Percentiles rank a stretch among this genome's conserved stretches.
Evolutionary conservation across 1,140 invertebrate genomes (phyloP).

Genomic region (Popillia japonica): DNA sequence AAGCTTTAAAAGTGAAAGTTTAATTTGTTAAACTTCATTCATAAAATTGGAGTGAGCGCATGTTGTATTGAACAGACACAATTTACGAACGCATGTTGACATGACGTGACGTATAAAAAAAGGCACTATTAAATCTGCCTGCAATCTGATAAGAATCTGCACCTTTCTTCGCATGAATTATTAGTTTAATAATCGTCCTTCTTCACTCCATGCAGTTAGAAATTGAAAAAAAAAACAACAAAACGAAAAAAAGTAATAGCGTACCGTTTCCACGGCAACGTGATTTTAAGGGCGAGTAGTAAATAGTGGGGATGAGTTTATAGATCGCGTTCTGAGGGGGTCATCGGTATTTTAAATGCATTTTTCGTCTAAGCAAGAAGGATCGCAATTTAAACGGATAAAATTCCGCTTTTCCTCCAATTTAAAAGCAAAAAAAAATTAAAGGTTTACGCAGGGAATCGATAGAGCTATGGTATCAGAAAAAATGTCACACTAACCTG

Average conservation of each 20-base stretch:
- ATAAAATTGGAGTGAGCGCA: conserved; percentile 12
- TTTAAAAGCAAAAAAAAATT: not conserved
- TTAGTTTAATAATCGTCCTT: not conserved
- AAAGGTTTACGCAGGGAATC: not conserved
- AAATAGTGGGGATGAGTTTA: conserved; percentile 29
- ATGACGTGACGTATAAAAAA: not conserved
- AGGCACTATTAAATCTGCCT: not conserved
- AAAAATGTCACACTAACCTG: conserved; percentile 74
- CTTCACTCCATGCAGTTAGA: not conserved
- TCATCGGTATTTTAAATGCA: conserved; percentile 32
- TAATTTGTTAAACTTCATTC: conserved; percentile 29
- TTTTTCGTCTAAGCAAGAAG: not conserved
- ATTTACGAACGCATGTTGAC: not conserved
- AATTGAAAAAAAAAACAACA: conserved; percentile 5
- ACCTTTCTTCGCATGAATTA: not conserved
- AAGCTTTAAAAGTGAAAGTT: conserved; percentile 7
- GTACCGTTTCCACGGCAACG: conserved; percentile 20
- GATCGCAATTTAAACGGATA: not conserved
- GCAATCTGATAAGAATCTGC: not conserved
- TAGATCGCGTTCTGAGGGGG: conserved; percentile 3
- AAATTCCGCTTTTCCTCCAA: not conserved
- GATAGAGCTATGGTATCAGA: not conserved
- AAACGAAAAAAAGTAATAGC: not conserved
- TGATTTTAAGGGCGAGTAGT: conserved; percentile 29
- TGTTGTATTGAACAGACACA: not conserved